These are phyloP conservation scores for Notodonta ziczac DNA, from an alignment of 2,888 invertebrate species.

Conservation along the genomic window DNA sequence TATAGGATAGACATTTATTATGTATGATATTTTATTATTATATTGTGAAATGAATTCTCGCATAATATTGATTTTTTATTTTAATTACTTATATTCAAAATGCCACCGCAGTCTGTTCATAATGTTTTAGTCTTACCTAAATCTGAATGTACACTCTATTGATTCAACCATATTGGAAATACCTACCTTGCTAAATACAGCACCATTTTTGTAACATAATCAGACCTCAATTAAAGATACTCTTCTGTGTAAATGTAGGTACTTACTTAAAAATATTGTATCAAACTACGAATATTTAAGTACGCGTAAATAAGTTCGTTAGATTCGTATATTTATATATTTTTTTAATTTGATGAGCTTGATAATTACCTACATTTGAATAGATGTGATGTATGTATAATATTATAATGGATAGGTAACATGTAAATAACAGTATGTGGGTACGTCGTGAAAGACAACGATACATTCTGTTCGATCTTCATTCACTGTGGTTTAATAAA, in stretches of 20 bases:
- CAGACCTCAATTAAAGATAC: no score
- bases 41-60: constrained; percentile 13
- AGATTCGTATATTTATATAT: no score
- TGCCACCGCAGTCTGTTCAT: background rate
- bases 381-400: background rate
- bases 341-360: no score
- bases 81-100: background rate
- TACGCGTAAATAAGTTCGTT: no score
- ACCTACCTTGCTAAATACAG: no score
- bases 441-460: constrained; percentile 22
- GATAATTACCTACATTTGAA: no score
- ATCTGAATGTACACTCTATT: no score
- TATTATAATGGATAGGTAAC: background rate
- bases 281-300: no score
- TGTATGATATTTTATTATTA: constrained; percentile 23
- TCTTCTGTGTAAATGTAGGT: no score
- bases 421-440: constrained; percentile 18
- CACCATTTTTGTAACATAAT: no score
- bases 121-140: background rate
- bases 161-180: no score
- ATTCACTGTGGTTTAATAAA: constrained; percentile 51
- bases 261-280: no score
- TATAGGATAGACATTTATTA: constrained; percentile 44
- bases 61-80: constrained; percentile 16
- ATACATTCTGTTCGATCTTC: constrained; percentile 32